Percentiles rank a stretch among this genome's conserved stretches.
These are phyloP conservation scores for Agrypnus murinus DNA, from an alignment of 2,888 invertebrate genomes.

Conservation along the genomic window DNA sequence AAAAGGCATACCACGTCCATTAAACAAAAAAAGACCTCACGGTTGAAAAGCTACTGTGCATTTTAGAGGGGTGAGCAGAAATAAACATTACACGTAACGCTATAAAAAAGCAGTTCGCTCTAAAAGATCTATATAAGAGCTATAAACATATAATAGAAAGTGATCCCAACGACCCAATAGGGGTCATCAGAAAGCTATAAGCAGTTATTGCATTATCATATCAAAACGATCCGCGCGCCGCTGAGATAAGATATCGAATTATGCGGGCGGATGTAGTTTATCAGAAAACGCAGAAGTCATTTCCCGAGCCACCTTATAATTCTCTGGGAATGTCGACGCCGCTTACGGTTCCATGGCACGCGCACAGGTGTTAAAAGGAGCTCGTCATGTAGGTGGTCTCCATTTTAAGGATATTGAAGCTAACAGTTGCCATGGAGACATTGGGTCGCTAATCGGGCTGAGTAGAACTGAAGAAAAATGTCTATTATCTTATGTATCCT, in stretches of 20 bases:
- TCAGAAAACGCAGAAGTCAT: conserved; percentile 51
- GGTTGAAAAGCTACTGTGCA: not conserved
- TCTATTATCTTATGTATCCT: conserved; percentile 35
- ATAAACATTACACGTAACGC: conserved; percentile 50
- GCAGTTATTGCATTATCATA: conserved; percentile 52
- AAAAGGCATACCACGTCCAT: not conserved
- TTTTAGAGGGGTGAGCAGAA: conserved; percentile 25
- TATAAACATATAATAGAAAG: conserved; percentile 52
- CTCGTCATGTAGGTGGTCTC: conserved; percentile 43
- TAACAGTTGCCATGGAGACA: conserved; percentile 44
- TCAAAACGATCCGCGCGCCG: conserved; percentile 48
- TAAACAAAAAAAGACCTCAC: not conserved
- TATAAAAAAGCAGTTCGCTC: conserved; percentile 45
- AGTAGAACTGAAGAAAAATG: conserved; percentile 44
- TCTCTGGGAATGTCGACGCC: conserved; percentile 40
- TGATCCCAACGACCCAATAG: conserved; percentile 51
- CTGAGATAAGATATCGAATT: conserved; percentile 51
- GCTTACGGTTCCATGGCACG: conserved; percentile 49
- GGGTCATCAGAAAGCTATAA: conserved; percentile 53
- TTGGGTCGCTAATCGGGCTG: conserved; percentile 39
- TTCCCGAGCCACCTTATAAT: conserved; percentile 49
- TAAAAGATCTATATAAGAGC: conserved; percentile 50
- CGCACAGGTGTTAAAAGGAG: conserved; percentile 50
- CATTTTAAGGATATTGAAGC: conserved; percentile 45
- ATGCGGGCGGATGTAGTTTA: conserved; percentile 49